phyloP scores from a whole-genome alignment of 2,113 vertebrate genomes.

The Anseranas semipalmata region DNA sequence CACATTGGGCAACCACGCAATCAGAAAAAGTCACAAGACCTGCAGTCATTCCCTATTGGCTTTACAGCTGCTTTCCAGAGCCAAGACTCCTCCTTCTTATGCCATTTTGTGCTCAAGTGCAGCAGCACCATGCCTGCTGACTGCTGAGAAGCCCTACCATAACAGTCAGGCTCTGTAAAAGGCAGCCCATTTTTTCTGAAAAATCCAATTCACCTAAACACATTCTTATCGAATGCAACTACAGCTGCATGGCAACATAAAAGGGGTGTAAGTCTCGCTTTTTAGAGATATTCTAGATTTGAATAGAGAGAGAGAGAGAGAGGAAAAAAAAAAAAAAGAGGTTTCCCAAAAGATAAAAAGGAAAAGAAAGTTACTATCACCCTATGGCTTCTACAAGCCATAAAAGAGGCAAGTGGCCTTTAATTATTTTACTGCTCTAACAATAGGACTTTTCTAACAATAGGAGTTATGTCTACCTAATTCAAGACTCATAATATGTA shows the following conservation, averaged over 20 bases:
- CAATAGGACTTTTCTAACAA: background rate
- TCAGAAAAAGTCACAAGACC: background rate
- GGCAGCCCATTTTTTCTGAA: background rate
- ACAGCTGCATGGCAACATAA: background rate
- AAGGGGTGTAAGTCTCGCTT: background rate
- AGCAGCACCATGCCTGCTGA: background rate
- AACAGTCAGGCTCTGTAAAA: background rate
- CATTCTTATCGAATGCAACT: background rate
- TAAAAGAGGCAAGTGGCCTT: background rate
- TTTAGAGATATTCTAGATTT: background rate
- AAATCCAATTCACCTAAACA: background rate
- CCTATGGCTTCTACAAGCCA: background rate
- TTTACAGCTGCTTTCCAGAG: background rate
- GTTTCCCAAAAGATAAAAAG: background rate
- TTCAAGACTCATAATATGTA: background rate
- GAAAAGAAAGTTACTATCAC: background rate
- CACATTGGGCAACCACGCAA: fast-evolving
- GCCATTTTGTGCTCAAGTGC: background rate
- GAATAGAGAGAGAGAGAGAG: background rate
- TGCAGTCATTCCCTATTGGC: background rate
- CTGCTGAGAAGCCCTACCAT: background rate
- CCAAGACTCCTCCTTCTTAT: background rate
- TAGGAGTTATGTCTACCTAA: background rate
- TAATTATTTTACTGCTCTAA: background rate
- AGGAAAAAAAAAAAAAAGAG: background rate